phyloP scores from a whole-genome alignment of 2,797 vertebrate species.

The Graptemys geographica region DNA sequence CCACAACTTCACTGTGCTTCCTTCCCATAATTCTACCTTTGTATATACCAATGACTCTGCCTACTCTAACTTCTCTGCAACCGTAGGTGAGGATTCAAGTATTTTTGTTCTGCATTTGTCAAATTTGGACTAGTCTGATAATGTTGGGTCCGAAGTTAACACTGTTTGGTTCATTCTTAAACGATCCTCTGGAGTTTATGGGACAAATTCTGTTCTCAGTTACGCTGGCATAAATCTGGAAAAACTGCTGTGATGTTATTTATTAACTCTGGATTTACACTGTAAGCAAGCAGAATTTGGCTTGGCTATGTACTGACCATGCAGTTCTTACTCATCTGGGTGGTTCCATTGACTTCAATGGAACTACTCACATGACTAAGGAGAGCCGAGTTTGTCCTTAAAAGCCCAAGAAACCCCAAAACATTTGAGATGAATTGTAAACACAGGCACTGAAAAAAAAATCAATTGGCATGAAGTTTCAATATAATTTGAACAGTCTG shows the following conservation, averaged over 20 bases:
- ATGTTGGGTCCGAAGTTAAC: background rate
- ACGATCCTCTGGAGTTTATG: rapidly evolving
- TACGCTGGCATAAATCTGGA: rapidly evolving
- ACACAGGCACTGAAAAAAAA: background rate
- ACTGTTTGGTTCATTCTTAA: background rate
- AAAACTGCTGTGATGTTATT: background rate
- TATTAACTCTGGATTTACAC: background rate
- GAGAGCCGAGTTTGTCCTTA: background rate
- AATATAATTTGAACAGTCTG: background rate
- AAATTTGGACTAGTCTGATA: conserved; percentile 13
- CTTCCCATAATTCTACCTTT: conserved; percentile 95
- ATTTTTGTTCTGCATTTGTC: conserved; percentile 41
- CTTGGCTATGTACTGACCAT: background rate
- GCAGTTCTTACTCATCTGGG: background rate
- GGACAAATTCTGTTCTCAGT: background rate
- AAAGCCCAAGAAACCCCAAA: background rate
- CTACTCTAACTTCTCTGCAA: conserved; percentile 98
- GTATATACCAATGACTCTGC: conserved; percentile 98
- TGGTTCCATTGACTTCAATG: background rate
- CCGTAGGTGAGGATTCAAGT: conserved; percentile 93
- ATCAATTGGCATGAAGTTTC: background rate
- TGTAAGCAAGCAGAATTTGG: background rate
- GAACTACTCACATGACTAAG: rapidly evolving
- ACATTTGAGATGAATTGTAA: background rate
- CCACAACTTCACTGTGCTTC: conserved; percentile 98